Evolutionary conservation across 2,888 invertebrate species (phyloP).

Genomic region (Melanchra persicariae): DNA sequence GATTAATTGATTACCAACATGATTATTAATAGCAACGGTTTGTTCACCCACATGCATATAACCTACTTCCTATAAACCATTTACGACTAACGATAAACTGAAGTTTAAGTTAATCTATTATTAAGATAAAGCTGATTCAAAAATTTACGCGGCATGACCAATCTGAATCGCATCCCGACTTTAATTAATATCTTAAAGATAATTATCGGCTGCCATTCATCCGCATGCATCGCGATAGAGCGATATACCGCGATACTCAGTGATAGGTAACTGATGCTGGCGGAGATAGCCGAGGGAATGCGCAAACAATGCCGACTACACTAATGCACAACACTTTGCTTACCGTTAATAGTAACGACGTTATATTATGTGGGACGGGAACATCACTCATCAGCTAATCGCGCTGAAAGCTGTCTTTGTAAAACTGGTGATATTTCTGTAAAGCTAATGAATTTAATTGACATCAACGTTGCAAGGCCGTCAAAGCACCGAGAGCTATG

Average conservation of each 20-base stretch:
- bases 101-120: constrained; percentile 28
- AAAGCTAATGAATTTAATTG: constrained; percentile 52
- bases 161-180: constrained; percentile 41
- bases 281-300: constrained; percentile 56
- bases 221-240: constrained; percentile 48
- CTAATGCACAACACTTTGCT: constrained; percentile 55
- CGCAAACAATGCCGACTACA: constrained; percentile 51
- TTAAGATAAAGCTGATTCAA: constrained; percentile 15
- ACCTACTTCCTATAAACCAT: constrained; percentile 33
- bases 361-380: constrained; percentile 53
- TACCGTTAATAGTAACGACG: constrained; percentile 51
- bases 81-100: constrained; percentile 33
- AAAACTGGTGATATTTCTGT: constrained; percentile 30
- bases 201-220: constrained; percentile 53
- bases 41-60: constrained; percentile 11
- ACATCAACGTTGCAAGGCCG: constrained; percentile 10
- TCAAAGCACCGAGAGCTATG: constrained; percentile 8
- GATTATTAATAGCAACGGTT: constrained; percentile 17
- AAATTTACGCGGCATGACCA: constrained; percentile 38
- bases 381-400: constrained; percentile 24
- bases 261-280: constrained; percentile 40
- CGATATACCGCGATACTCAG: constrained; percentile 42
- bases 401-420: constrained; percentile 39
- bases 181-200: constrained; percentile 62
- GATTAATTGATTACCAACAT: constrained; percentile 11